These are phyloP conservation scores for Neomonachus schauinslandi DNA, from an alignment of 2,113 vertebrate genomes.

Conservation along the genomic window DNA sequence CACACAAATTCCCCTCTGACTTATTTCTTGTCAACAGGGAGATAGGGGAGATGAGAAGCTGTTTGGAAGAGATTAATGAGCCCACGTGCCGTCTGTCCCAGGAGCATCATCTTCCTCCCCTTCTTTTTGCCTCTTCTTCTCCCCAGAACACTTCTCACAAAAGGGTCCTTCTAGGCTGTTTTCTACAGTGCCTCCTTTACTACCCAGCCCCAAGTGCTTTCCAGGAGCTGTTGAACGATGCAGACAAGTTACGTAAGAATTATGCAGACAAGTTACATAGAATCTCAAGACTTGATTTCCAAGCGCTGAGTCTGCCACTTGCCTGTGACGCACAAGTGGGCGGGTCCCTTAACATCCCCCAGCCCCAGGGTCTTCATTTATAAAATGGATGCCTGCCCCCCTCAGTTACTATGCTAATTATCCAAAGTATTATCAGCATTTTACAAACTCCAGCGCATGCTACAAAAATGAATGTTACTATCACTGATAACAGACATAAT, in stretches of 20 bases:
- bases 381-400: background rate
- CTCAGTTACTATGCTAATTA: background rate
- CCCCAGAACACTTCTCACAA: background rate
- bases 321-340: background rate
- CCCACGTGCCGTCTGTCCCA: background rate
- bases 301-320: background rate
- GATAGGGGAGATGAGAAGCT: background rate
- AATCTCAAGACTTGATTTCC: background rate
- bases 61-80: constrained; percentile 68
- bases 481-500: background rate
- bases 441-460: background rate
- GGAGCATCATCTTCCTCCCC: background rate
- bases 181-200: constrained; percentile 32
- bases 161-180: constrained; percentile 46
- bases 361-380: background rate
- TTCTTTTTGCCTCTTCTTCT: constrained; percentile 14
- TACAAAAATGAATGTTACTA: background rate
- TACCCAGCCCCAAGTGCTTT: constrained; percentile 29
- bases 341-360: background rate
- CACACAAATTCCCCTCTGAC: constrained; percentile 31
- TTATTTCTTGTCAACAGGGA: constrained; percentile 59
- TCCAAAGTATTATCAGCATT: background rate
- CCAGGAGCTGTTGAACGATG: constrained; percentile 49
- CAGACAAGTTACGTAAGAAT: background rate
- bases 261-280: background rate